Percentiles rank a stretch among this genome's conserved stretches.
These are phyloP conservation scores for Orthonevra nobilis DNA, from an alignment of 2,888 invertebrate species.

Conservation along the genomic window DNA sequence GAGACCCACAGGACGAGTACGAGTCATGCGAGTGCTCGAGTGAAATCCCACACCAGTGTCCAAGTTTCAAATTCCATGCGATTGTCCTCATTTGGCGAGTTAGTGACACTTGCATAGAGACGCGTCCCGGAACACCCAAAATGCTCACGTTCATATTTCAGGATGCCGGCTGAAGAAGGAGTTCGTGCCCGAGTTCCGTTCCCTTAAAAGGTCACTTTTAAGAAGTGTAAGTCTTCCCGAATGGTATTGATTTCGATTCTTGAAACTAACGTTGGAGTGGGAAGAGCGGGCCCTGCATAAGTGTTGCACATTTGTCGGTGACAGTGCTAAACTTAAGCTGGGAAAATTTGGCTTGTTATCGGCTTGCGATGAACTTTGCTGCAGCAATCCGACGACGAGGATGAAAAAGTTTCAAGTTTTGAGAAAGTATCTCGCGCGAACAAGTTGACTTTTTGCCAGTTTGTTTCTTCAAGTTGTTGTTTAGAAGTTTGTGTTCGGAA, in stretches of 20 bases:
- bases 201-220: too few species aligned
- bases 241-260: conserved; percentile 48
- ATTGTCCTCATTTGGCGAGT: conserved; percentile 42
- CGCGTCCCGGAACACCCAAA: too few species aligned
- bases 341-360: conserved; percentile 27
- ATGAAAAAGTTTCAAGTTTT: conserved; percentile 9
- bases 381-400: conserved; percentile 6
- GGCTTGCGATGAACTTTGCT: too few species aligned
- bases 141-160: conserved; percentile 51
- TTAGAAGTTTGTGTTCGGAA: not conserved
- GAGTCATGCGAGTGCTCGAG: conserved; percentile 14
- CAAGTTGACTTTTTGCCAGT: conserved; percentile 19
- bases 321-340: too few species aligned
- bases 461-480: conserved; percentile 15
- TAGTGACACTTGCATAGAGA: conserved; percentile 1
- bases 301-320: conserved; percentile 27
- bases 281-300: not conserved
- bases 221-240: too few species aligned
- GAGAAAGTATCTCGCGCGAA: not conserved
- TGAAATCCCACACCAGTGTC: conserved; percentile 56
- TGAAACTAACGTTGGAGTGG: conserved; percentile 6
- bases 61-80: conserved; percentile 48
- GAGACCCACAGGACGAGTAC: conserved; percentile 33
- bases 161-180: conserved; percentile 33
- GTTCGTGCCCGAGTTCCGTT: too few species aligned